Conservation (phyloP, 2,113 vertebrate species). For the Ctenodactylus gundi region DNA sequence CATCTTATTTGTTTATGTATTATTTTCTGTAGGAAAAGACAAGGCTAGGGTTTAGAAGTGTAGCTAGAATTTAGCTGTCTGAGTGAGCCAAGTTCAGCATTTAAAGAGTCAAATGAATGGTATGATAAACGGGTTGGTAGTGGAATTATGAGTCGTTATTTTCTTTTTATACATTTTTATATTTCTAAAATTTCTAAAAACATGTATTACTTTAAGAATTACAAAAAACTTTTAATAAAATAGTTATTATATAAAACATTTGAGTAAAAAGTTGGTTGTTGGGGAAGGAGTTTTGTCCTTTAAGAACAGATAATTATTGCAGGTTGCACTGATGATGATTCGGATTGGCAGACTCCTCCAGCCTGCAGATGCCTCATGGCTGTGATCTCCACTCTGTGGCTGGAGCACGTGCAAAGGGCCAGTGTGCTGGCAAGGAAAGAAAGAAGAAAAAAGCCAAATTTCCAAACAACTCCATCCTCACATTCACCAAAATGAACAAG, state of each 20-base stretch:
- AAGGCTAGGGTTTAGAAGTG: not conserved
- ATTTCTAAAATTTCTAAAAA: constrained; percentile 56
- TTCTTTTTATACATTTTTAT: constrained; percentile 21
- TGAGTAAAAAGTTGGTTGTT: constrained; percentile 31
- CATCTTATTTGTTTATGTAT: not conserved
- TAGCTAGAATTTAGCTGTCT: not conserved
- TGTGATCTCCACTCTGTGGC: not conserved
- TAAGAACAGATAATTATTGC: not conserved
- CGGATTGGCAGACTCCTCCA: not conserved
- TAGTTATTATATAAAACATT: constrained; percentile 23
- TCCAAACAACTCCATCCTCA: not conserved
- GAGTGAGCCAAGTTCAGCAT: not conserved
- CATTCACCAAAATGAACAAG: not conserved
- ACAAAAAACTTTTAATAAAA: constrained; percentile 62
- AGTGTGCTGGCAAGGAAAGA: not conserved
- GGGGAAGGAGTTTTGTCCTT: not conserved
- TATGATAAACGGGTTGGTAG: too few relatives aligned
- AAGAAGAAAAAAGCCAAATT: not conserved
- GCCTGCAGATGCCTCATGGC: not conserved
- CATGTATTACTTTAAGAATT: constrained; percentile 30
- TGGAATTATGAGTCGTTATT: constrained; percentile 12
- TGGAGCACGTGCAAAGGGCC: not conserved
- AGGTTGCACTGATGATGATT: not conserved
- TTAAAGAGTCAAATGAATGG: not conserved
- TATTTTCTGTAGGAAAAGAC: constrained; percentile 26